These are phyloP conservation scores for Thelaira solivaga DNA, from an alignment of 2,888 invertebrate species.

Conservation along the genomic window DNA sequence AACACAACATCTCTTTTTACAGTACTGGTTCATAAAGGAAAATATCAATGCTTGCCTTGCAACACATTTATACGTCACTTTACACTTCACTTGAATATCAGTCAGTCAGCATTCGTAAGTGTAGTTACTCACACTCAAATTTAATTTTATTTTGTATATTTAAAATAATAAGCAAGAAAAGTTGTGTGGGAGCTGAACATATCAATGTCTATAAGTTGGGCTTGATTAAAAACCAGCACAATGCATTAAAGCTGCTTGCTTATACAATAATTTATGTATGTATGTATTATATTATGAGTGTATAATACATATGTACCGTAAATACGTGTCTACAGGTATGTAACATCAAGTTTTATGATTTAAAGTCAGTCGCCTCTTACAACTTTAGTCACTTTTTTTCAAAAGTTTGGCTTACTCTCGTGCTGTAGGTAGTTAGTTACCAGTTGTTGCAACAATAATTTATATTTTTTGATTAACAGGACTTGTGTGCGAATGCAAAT, in stretches of 20 bases:
- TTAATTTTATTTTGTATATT: slow-evolving; percentile 27
- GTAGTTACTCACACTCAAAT: slow-evolving; percentile 26
- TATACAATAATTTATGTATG: not conserved
- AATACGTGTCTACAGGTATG: not conserved
- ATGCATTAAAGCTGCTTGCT: slow-evolving; percentile 1
- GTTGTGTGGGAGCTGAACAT: slow-evolving; percentile 37
- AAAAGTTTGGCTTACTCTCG: too few relatives aligned
- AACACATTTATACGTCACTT: slow-evolving; percentile 25
- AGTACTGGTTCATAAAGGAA: not conserved
- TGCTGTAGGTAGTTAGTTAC: too few relatives aligned
- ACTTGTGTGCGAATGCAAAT: not conserved
- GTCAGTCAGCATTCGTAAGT: not conserved
- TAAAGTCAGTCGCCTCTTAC: too few relatives aligned
- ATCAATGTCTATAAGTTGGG: not conserved
- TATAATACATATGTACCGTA: not conserved
- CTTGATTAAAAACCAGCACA: slow-evolving; percentile 6
- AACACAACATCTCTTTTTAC: not conserved
- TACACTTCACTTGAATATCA: too few relatives aligned
- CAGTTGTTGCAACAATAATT: not conserved
- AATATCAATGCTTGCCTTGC: slow-evolving; percentile 27
- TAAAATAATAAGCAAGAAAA: slow-evolving; percentile 26
- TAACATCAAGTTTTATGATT: slow-evolving; percentile 23
- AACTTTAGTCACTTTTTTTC: too few relatives aligned
- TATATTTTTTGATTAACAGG: not conserved
- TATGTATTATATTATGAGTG: not conserved